A percentile compares a stretch with the other conserved stretches of the same genome.
phyloP scores from a whole-genome alignment of 2,888 invertebrate species.

The Apamea crenata region DNA sequence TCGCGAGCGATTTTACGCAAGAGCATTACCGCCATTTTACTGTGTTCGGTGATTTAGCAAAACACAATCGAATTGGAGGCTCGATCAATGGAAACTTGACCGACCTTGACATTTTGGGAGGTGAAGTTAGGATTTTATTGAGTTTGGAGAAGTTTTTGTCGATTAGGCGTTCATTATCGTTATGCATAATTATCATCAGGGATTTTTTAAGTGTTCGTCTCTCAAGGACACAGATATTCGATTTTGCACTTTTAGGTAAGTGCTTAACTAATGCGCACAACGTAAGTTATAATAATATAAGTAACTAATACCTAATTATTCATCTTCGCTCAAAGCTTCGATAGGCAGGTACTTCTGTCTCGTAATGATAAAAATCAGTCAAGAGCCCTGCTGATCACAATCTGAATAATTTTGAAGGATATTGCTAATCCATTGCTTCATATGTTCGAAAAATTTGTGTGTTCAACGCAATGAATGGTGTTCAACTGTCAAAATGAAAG shows the following conservation, averaged over 20 bases:
- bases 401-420: background rate
- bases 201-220: background rate
- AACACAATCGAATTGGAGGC: slow-evolving; percentile 64
- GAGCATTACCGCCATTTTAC: slow-evolving; percentile 55
- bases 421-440: background rate
- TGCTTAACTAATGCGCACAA: background rate
- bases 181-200: background rate
- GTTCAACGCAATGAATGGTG: background rate
- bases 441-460: background rate
- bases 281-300: background rate
- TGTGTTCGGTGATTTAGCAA: slow-evolving; percentile 67
- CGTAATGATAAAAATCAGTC: background rate
- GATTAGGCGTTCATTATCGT: background rate
- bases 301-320: slow-evolving; percentile 3
- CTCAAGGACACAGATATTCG: background rate
- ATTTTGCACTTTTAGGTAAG: background rate
- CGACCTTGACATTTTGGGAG: slow-evolving; percentile 52
- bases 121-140: slow-evolving; percentile 7
- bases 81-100: slow-evolving; percentile 52
- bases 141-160: slow-evolving; percentile 23
- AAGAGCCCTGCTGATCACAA: background rate
- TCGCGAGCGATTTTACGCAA: slow-evolving; percentile 67
- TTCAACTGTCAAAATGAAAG: background rate
- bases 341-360: background rate
- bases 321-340: background rate